Base-by-base conservation (phyloP, 1,140 invertebrate genomes). In the Popillia japonica region DNA sequence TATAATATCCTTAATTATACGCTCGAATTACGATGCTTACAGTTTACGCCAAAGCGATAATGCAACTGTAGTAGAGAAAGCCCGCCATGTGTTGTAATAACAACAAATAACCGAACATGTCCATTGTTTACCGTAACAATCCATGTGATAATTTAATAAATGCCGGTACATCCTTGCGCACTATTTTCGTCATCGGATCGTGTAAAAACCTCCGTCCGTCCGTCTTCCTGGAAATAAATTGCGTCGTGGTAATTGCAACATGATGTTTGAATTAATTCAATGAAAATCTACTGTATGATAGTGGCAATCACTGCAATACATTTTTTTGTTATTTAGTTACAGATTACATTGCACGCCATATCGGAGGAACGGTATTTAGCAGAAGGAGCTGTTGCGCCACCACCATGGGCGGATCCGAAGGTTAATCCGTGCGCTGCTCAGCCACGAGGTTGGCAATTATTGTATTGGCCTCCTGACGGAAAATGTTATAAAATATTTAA, bases 401-500 rank as follows among this genome's bases (percentile, higher is more conserved):
- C 94, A 3, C 93, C 93, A 0, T 96, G 95, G 95, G 94, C 94
- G 20, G 91, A 96, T 87, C 92, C 93, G 0, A 88, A 90, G 8
- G 89, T 90, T 80, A 96, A 96, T 87, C 95, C 95, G 0, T 96
- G 95, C 79, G 94, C 94, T 4, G 87, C 89, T 0, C 90, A 93
- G 85, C 92, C 94, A 0, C 88, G 92, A 68, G 94, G 94, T 14
- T 96, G 95, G 95, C 93, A 96, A 82, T 89, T 95, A 79, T 88
- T 96, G 22, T 95, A 92, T 85, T 96, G 94, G 94, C 92, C 94
- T 0, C 87, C 89, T 0, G 92, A 96, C 83, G 93, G 93, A 78
- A 92, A 94, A 86, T 96, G 94, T 85, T 95, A 95, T 84, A 94
- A 93, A 85, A 95, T 96, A 86, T 96, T 95, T 84, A 90, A 93